Conservation (phyloP, 2,113 vertebrate genomes). For the Phaethornis superciliosus region DNA sequence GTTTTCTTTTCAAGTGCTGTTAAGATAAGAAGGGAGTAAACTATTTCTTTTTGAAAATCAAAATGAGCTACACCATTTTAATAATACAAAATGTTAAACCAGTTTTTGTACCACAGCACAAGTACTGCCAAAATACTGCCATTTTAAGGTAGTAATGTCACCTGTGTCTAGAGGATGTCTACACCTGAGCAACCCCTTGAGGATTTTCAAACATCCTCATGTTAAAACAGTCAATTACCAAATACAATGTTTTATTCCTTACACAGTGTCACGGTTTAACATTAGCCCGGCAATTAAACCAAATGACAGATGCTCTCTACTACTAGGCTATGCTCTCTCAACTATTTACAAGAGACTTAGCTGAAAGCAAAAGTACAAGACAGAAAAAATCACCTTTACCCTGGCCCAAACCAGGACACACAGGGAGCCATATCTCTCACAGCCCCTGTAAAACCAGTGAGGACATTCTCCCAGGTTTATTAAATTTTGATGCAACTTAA, state of each 20-base stretch:
- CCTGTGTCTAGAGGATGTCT: background rate
- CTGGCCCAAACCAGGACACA: no score
- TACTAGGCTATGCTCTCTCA: no score
- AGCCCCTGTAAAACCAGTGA: background rate
- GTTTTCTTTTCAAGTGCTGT: background rate
- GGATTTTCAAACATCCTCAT: background rate
- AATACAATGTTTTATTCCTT: background rate
- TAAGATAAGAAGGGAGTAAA: background rate
- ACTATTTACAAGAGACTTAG: no score
- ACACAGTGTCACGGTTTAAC: no score
- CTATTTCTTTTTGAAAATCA: background rate
- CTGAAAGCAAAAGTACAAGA: no score
- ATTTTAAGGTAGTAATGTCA: background rate
- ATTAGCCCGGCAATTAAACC: no score
- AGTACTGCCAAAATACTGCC: background rate
- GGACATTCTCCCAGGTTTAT: background rate
- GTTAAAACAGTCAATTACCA: background rate
- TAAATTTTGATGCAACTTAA: background rate
- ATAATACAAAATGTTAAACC: background rate
- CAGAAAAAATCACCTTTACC: no score
- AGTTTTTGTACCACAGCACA: background rate
- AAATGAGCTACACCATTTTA: background rate
- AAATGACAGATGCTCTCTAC: no score
- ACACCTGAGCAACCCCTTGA: background rate
- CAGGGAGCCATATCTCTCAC: background rate